phyloP scores from a whole-genome alignment of 2,113 vertebrate species.

The Ictalurus punctatus region DNA sequence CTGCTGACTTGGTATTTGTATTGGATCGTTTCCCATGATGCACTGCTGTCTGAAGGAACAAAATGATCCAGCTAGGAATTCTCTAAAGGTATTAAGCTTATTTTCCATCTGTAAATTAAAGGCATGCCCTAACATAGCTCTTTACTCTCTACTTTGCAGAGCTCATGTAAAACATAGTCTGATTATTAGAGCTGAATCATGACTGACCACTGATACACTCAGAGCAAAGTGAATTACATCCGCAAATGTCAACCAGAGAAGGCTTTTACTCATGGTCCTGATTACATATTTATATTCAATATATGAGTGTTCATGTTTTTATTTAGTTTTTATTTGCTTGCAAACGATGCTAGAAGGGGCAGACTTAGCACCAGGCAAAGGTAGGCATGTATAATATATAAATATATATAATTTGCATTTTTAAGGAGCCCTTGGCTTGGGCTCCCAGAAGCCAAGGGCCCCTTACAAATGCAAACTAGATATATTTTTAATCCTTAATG shows the following conservation, averaged over 20 bases:
- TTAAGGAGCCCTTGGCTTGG: too few species aligned
- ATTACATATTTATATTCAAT: neutral
- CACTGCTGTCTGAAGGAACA: conserved; percentile 4
- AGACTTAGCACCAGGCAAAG: too few species aligned
- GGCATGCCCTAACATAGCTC: conserved; percentile 13
- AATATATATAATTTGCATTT: too few species aligned
- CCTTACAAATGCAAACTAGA: too few species aligned
- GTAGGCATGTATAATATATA: too few species aligned
- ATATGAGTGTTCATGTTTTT: neutral
- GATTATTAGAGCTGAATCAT: conserved; percentile 7
- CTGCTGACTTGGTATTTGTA: conserved; percentile 2
- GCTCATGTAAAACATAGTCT: neutral
- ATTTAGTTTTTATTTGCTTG: neutral
- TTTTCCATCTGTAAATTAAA: conserved; percentile 19
- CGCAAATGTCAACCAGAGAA: neutral
- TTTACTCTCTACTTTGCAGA: neutral
- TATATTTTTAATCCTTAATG: too few species aligned
- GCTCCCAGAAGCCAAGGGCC: too few species aligned
- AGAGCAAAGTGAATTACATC: neutral
- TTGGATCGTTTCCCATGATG: conserved; percentile 26
- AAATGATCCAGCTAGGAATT: conserved; percentile 10
- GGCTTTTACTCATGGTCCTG: neutral
- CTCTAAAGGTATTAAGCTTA: conserved; percentile 16
- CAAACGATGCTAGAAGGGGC: neutral
- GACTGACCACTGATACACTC: conserved; percentile 4